Conservation (phyloP, 2,888 invertebrate species). For the Andrena hattorfiana region DNA sequence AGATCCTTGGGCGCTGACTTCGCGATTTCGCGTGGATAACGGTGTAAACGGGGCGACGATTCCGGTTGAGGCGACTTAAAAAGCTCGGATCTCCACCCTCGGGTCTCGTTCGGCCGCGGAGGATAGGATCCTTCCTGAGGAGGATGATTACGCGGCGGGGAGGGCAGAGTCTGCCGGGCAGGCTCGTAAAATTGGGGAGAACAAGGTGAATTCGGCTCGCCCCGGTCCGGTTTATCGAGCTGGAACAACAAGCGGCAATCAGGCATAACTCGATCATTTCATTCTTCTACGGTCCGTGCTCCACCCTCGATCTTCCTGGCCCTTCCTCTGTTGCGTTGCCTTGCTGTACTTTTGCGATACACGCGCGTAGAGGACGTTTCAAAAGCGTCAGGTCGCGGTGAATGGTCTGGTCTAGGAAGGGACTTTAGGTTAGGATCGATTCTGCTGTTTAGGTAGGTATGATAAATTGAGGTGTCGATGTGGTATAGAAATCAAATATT, state of each 20-base stretch:
- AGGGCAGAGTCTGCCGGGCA: conserved; percentile 19
- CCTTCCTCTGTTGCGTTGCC: conserved; percentile 45
- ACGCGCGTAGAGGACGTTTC: conserved; percentile 20
- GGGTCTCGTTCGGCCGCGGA: neutral
- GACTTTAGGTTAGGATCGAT: too few species aligned
- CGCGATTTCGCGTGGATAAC: conserved; percentile 46
- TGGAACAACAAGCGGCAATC: conserved; percentile 83
- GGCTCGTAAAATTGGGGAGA: conserved; percentile 72
- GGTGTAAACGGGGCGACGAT: conserved; percentile 7
- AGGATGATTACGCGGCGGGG: conserved; percentile 53
- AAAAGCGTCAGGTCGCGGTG: conserved; percentile 2
- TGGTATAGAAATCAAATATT: too few species aligned
- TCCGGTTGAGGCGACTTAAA: conserved; percentile 17
- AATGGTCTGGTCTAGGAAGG: too few species aligned
- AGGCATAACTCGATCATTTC: conserved; percentile 83
- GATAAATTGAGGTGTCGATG: too few species aligned
- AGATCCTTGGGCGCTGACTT: conserved; percentile 53
- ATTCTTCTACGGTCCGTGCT: conserved; percentile 79
- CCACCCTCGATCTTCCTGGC: conserved; percentile 66
- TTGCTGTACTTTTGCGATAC: conserved; percentile 43
- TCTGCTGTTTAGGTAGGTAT: too few species aligned
- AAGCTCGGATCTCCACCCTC: conserved; percentile 7
- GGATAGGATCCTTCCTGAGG: conserved; percentile 26
- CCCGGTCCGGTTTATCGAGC: conserved; percentile 81
- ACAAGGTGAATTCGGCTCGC: conserved; percentile 73